A percentile compares a stretch with the other conserved stretches of the same genome.
These are phyloP conservation scores for Pterocles burchelli DNA, from an alignment of 2,113 vertebrate genomes.

Conservation along the genomic window DNA sequence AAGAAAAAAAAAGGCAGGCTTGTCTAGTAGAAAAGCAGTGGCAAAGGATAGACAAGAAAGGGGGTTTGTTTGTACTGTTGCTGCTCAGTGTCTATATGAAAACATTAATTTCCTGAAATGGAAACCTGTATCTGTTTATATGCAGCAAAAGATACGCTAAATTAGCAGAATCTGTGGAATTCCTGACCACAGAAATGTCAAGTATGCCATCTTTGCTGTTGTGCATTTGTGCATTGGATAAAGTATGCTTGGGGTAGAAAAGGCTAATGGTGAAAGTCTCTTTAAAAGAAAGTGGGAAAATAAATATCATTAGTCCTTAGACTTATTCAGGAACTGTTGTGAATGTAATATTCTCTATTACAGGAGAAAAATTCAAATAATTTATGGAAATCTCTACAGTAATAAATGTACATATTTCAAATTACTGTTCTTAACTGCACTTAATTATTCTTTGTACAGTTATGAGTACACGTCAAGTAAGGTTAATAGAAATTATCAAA, in stretches of 20 bases:
- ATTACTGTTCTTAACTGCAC: not conserved
- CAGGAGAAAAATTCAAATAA: not conserved
- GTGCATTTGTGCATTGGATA: not conserved
- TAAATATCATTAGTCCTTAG: not conserved
- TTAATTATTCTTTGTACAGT: conserved; percentile 34
- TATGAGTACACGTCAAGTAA: not conserved
- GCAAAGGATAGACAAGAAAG: not conserved
- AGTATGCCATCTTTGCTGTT: not conserved
- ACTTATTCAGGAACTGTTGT: not conserved
- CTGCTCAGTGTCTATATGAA: not conserved
- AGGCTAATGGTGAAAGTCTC: not conserved
- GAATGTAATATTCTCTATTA: not conserved
- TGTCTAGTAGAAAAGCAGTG: not conserved
- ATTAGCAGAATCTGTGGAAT: not conserved
- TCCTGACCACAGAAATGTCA: not conserved
- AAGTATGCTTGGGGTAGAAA: not conserved
- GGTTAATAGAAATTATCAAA: conserved; percentile 36
- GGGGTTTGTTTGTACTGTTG: not conserved
- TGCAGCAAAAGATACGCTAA: not conserved
- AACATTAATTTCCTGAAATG: not conserved
- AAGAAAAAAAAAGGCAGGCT: not conserved
- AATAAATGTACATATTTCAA: not conserved
- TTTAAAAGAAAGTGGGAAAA: not conserved
- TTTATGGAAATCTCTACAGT: conserved; percentile 2
- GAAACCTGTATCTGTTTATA: not conserved